Conservation (phyloP, 2,797 vertebrate genomes). For the Lindbergichthys nudifrons region DNA sequence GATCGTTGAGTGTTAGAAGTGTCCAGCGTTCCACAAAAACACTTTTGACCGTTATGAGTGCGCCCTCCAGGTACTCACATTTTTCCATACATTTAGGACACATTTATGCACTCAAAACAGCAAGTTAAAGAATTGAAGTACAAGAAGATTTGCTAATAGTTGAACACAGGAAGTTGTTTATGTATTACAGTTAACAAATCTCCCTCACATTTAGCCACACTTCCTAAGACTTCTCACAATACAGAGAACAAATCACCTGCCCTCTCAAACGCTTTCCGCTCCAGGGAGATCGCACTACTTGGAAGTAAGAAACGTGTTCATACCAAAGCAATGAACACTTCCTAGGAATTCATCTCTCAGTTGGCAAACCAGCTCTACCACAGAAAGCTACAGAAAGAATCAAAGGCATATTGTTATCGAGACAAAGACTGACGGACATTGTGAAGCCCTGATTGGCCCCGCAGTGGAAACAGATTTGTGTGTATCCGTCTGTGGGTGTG, state of each 20-base stretch:
- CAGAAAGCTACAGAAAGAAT: constrained; percentile 22
- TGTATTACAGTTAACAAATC: neutral
- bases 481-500: constrained; percentile 26
- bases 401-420: constrained; percentile 4
- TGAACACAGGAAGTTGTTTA: neutral
- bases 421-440: constrained; percentile 20
- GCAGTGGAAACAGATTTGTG: constrained; percentile 7
- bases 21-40: too few species aligned
- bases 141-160: too few species aligned
- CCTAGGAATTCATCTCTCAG: neutral
- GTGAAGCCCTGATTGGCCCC: constrained; percentile 15
- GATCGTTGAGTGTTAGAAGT: too few species aligned
- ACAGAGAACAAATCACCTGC: neutral
- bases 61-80: too few species aligned
- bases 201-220: neutral
- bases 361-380: constrained; percentile 14
- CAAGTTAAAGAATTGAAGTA: too few species aligned
- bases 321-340: constrained; percentile 25
- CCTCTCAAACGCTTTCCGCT: neutral
- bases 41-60: too few species aligned
- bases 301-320: constrained; percentile 13
- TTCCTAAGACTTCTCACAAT: neutral
- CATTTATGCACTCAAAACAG: too few species aligned
- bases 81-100: too few species aligned
- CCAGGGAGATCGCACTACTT: neutral